Base-by-base conservation (phyloP, 1,140 invertebrate genomes). In the Drosophila pruinosa region DNA sequence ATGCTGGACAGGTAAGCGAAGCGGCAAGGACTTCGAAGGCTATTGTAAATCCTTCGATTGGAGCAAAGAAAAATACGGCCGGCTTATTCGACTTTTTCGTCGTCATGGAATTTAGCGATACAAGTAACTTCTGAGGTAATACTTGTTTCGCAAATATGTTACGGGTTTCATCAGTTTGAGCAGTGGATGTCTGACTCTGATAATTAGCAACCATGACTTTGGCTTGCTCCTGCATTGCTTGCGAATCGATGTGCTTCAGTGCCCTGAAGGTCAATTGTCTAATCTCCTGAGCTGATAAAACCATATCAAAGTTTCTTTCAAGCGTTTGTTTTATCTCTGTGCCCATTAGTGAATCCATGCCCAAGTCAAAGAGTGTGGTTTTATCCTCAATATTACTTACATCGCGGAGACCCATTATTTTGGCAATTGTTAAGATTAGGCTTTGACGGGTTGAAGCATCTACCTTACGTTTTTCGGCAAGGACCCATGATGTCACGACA, bases 261-360 rank as follows among this genome's bases (percentile, higher is more conserved):
- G 95, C 95, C 1, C 92, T 94, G 58, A 98, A 95, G 0, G 95
- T 97, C 5, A 98, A 91, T 22, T 92, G 92, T 58, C 98, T 94
- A 74, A 99, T 98, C 91, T 99, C 97, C 85, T 96, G 95, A 36
- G 97, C 95, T 19, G 96, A 95, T 6, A 99, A 91, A 0, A 97
- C 94, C 10, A 99, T 76, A 91, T 99, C 97, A 91, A 96, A 98
- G 72, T 97, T 97, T 45, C 97, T 93, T 91, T 99, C 98, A 2
- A 99, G 92, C 0, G 96, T 97, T 91, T 99, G 98, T 92, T 99
- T 99, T 62, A 99, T 98, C 93, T 99, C 98, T 1, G 98, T 97
- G 65, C 97, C 97, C 98, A 99, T 99, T 12, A 99, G 92, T 0
- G 98, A 99, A 90, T 99, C 98, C 94, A 99, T 97, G 45, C 98